These are phyloP conservation scores for Aleiodes alternator DNA, from an alignment of 2,888 invertebrate species.

Conservation along the genomic window DNA sequence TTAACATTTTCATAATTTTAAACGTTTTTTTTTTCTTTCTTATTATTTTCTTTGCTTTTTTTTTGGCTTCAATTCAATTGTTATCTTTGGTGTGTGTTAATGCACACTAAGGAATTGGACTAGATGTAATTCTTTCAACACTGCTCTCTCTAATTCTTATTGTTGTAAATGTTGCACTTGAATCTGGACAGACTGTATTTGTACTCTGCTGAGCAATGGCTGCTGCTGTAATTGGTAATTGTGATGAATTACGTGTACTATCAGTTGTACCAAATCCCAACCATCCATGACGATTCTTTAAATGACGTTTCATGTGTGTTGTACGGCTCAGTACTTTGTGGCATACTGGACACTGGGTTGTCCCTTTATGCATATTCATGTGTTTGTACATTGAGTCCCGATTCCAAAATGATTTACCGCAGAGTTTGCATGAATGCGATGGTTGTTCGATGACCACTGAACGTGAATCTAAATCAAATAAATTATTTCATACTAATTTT, in stretches of 20 bases:
- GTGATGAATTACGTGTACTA: conserved; percentile 52
- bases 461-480: conserved; percentile 74
- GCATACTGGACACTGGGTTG: conserved; percentile 76
- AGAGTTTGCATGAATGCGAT: conserved; percentile 75
- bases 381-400: conserved; percentile 77
- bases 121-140: conserved; percentile 74
- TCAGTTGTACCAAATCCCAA: conserved; percentile 66
- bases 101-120: conserved; percentile 74
- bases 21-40: neutral
- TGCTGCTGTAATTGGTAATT: conserved; percentile 47
- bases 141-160: conserved; percentile 74
- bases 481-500: conserved; percentile 53
- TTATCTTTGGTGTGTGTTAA: conserved; percentile 52
- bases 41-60: no score
- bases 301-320: conserved; percentile 74
- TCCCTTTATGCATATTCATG: conserved; percentile 77
- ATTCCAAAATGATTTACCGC: conserved; percentile 76
- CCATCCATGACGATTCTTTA: conserved; percentile 74
- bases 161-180: conserved; percentile 70
- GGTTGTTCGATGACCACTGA: conserved; percentile 75
- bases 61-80: conserved; percentile 2
- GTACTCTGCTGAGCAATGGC: conserved; percentile 50
- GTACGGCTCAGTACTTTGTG: conserved; percentile 76
- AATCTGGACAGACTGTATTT: conserved; percentile 59
- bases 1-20: neutral